Evolutionary conservation across 2,113 vertebrate genomes (phyloP).

Genomic region (Chloropsis cyanopogon): DNA sequence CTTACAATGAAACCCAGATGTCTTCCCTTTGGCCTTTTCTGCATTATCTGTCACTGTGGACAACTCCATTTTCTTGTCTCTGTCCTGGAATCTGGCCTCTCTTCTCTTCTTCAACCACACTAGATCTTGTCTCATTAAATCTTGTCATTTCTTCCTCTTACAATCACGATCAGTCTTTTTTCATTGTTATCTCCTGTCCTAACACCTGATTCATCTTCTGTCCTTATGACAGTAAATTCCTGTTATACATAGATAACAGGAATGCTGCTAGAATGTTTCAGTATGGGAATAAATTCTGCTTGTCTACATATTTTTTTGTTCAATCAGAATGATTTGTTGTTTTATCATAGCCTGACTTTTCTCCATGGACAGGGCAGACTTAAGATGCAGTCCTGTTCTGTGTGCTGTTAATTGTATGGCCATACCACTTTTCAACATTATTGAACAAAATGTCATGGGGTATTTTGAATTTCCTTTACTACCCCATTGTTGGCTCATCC

Average conservation of each 20-base stretch:
- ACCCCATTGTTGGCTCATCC: background rate
- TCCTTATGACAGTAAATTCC: background rate
- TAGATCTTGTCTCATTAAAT: background rate
- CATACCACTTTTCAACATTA: background rate
- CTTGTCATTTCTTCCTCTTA: background rate
- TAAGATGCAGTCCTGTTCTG: background rate
- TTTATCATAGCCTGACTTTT: background rate
- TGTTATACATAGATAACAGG: background rate
- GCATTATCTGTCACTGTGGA: background rate
- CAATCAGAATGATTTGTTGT: background rate
- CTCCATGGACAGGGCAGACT: background rate
- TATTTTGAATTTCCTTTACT: background rate
- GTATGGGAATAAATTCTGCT: background rate
- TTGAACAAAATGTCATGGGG: background rate
- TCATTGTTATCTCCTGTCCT: background rate
- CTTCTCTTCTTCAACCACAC: background rate
- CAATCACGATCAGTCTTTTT: background rate
- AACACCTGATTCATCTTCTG: background rate
- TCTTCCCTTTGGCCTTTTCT: background rate
- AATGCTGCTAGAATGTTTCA: background rate
- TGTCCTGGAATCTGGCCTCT: background rate
- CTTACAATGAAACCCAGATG: background rate
- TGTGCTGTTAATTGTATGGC: background rate
- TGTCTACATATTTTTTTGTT: background rate
- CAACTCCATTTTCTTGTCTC: background rate